Evolutionary conservation across 2,797 vertebrate genomes (phyloP).

Genomic region (Dallia pectoralis): DNA sequence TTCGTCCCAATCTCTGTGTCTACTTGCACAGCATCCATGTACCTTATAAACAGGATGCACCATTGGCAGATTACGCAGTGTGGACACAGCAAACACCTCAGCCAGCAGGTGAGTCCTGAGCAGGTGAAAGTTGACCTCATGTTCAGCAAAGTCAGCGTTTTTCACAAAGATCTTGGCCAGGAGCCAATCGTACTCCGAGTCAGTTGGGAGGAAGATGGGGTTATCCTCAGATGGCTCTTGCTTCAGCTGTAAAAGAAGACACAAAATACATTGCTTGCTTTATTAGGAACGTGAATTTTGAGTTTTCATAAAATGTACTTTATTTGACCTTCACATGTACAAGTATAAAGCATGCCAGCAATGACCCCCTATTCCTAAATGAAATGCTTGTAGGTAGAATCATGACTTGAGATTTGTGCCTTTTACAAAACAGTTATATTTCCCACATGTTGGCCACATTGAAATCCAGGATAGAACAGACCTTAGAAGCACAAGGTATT

Average conservation of each 20-base stretch:
- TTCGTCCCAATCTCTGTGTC: background rate
- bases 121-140: conserved; percentile 58
- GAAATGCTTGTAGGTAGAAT: no score
- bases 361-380: no score
- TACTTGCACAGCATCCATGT: background rate
- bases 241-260: conserved; percentile 47
- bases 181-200: conserved; percentile 63
- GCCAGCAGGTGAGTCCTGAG: conserved; percentile 75
- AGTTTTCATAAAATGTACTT: no score
- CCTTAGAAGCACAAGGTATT: no score
- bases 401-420: no score
- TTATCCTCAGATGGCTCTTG: conserved; percentile 64
- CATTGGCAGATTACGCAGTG: conserved; percentile 70
- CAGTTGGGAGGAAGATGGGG: conserved; percentile 59
- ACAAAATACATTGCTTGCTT: background rate
- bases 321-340: no score
- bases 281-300: background rate
- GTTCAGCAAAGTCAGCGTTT: conserved; percentile 57
- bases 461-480: no score
- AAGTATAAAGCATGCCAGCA: no score
- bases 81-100: conserved; percentile 72
- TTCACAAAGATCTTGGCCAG: conserved; percentile 63
- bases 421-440: no score
- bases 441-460: no score
- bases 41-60: conserved; percentile 69